Percentiles rank a stretch among this genome's conserved stretches.
Conservation (phyloP, 2,797 vertebrate species). For the Syngnathus acus region DNA sequence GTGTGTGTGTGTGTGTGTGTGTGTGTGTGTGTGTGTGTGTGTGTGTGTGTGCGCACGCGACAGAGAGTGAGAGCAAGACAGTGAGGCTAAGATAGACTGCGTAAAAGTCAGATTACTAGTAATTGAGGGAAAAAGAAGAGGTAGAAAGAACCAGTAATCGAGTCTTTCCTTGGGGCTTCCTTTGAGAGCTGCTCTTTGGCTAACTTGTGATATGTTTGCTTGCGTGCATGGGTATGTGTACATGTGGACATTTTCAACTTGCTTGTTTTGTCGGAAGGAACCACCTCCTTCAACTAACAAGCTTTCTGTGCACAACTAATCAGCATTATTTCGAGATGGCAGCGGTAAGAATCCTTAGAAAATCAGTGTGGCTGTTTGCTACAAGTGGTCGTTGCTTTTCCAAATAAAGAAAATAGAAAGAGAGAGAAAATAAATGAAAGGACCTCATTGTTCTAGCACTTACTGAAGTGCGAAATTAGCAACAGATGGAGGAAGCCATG, state of each 20-base stretch:
- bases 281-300: neutral
- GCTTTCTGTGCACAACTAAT: neutral
- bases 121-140: conserved; percentile 33
- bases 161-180: conserved; percentile 31
- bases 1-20: neutral
- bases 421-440: neutral
- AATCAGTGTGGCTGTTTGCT: neutral
- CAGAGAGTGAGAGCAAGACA: conserved; percentile 6
- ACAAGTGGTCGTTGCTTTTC: neutral
- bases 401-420: neutral
- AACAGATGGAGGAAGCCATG: conserved; percentile 44
- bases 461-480: neutral
- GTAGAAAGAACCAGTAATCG: conserved; percentile 29
- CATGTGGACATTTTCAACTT: neutral
- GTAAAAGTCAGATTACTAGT: conserved; percentile 37
- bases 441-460: neutral
- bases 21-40: no score
- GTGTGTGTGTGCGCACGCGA: no score
- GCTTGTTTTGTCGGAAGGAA: neutral
- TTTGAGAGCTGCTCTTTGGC: conserved; percentile 24
- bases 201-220: conserved; percentile 3
- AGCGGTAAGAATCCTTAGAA: neutral
- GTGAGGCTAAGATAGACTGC: conserved; percentile 36
- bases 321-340: neutral
- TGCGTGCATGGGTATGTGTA: neutral